Evolutionary conservation across 2,888 invertebrate genomes (phyloP).

Genomic region (Volucella inflata): DNA sequence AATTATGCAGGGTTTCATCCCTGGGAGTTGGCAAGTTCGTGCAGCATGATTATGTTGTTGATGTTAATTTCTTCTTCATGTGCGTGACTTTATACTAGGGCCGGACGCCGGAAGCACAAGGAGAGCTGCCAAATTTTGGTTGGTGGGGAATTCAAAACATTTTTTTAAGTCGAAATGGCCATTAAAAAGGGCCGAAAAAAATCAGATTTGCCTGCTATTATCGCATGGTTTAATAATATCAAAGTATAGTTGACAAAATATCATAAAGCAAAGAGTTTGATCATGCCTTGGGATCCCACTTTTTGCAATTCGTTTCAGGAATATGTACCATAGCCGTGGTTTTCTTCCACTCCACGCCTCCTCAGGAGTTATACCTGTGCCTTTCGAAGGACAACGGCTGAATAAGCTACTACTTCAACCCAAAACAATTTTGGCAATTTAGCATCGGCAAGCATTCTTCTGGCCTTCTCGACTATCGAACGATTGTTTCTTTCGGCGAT

Average conservation of each 20-base stretch:
- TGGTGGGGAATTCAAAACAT: too few species aligned
- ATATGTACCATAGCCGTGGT: conserved; percentile 36
- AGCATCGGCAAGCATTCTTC: too few species aligned
- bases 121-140: too few species aligned
- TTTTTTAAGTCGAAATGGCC: too few species aligned
- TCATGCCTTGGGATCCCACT: conserved; percentile 12
- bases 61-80: too few species aligned
- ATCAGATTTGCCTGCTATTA: too few species aligned
- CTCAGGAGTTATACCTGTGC: conserved; percentile 47
- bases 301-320: not conserved
- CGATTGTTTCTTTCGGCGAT: conserved; percentile 65
- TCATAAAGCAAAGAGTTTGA: not conserved
- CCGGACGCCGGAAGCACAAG: too few species aligned
- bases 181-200: too few species aligned
- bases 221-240: conserved; percentile 17
- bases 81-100: too few species aligned
- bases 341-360: conserved; percentile 59
- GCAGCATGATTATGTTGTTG: too few species aligned
- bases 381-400: conserved; percentile 52
- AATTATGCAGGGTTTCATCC: too few species aligned
- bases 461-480: conserved; percentile 75
- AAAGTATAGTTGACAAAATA: conserved; percentile 3
- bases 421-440: conserved; percentile 54
- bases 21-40: too few species aligned
- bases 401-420: conserved; percentile 76